A percentile compares a stretch with the other conserved stretches of the same genome.
These are phyloP conservation scores for Smutsia temminckii DNA, from an alignment of 2,797 vertebrate genomes.

Conservation along the genomic window DNA sequence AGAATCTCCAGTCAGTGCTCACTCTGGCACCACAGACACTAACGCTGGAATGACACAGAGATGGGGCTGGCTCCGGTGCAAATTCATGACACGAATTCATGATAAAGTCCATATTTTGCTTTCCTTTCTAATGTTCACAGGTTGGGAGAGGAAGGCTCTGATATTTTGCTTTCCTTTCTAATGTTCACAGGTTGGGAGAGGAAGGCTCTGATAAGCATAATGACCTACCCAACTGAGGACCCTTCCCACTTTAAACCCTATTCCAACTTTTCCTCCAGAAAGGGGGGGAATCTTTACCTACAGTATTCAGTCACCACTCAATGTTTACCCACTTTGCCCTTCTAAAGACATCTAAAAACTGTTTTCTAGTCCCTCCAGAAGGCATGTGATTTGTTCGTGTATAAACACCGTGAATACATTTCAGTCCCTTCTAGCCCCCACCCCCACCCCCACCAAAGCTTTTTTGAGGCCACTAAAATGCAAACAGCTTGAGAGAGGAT, in stretches of 20 bases:
- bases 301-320: neutral
- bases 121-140: neutral
- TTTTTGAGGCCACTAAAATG: neutral
- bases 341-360: neutral
- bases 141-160: neutral
- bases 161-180: neutral
- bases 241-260: neutral
- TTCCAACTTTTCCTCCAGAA: neutral
- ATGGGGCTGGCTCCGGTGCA: neutral
- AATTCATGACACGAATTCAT: neutral
- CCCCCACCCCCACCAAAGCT: neutral
- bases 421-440: neutral
- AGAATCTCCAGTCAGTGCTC: neutral
- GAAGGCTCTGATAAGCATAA: neutral
- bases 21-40: neutral
- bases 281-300: neutral
- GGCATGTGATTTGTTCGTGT: neutral
- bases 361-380: neutral
- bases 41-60: neutral
- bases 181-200: neutral
- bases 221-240: neutral
- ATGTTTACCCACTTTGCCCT: neutral
- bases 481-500: neutral
- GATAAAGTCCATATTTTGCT: neutral
- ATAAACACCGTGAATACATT: neutral